Evolutionary conservation across 1,140 invertebrate genomes (phyloP).

Genomic region (Chironomus tepperi): DNA sequence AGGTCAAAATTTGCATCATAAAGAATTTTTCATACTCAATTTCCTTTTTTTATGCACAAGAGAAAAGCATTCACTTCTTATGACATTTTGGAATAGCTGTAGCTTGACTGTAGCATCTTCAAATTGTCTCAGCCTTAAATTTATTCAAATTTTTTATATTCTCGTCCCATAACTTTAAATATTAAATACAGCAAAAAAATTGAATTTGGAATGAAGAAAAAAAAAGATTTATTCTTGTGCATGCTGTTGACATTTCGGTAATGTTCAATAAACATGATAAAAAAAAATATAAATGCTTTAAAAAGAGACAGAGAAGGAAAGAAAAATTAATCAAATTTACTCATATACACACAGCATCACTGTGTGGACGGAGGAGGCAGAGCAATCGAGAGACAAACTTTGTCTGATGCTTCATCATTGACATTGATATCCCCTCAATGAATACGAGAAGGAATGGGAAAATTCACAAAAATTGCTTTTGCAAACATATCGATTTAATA

Average conservation of each 20-base stretch:
- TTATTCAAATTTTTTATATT: too few relatives aligned
- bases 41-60: not conserved
- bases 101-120: too few relatives aligned
- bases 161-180: too few relatives aligned
- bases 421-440: not conserved
- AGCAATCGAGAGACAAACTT: not conserved
- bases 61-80: too few relatives aligned
- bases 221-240: not conserved
- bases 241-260: not conserved
- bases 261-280: not conserved
- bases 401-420: not conserved
- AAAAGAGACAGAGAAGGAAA: not conserved
- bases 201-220: not conserved
- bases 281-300: not conserved
- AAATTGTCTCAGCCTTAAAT: too few relatives aligned
- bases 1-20: not conserved
- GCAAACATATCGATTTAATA: slow-evolving; percentile 3
- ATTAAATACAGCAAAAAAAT: not conserved
- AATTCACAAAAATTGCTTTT: not conserved
- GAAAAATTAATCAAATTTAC: slow-evolving; percentile 11
- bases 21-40: not conserved
- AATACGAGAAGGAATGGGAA: not conserved
- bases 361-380: not conserved
- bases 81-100: too few relatives aligned
- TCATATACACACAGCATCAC: not conserved